Evolutionary conservation across 2,797 vertebrate genomes (phyloP).

Genomic region (Corythornis leucogaster): DNA sequence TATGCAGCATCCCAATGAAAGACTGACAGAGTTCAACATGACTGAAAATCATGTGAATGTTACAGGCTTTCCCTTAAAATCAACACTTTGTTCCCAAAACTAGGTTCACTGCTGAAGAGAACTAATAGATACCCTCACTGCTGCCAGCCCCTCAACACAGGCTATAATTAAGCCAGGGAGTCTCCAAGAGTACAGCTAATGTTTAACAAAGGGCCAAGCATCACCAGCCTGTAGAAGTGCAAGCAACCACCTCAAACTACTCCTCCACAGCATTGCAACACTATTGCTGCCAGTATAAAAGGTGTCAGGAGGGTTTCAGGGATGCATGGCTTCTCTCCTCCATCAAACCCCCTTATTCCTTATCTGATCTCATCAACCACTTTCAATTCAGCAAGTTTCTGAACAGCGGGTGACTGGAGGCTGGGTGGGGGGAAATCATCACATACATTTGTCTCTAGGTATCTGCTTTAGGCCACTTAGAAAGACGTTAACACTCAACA

Average conservation of each 20-base stretch:
- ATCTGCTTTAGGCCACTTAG: neutral
- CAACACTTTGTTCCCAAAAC: neutral
- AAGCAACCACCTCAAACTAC: neutral
- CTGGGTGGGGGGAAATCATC: neutral
- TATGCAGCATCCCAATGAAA: neutral
- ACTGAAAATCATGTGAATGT: neutral
- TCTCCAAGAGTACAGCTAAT: constrained; percentile 45
- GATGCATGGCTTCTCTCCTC: neutral
- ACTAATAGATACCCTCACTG: neutral
- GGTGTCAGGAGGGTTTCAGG: neutral
- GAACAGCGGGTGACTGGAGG: neutral
- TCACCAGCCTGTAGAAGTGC: constrained; percentile 16
- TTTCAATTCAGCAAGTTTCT: neutral
- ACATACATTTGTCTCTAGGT: neutral
- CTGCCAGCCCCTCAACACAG: neutral
- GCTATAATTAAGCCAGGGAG: neutral
- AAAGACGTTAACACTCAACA: neutral
- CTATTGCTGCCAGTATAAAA: neutral
- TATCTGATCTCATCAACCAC: neutral
- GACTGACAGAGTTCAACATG: neutral
- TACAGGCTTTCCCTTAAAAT: neutral
- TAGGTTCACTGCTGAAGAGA: neutral
- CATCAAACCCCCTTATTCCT: neutral
- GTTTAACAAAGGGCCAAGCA: constrained; percentile 61
- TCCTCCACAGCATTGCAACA: neutral